These are phyloP conservation scores for Myrmecobius fasciatus DNA, from an alignment of 2,113 vertebrate species.

Conservation along the genomic window DNA sequence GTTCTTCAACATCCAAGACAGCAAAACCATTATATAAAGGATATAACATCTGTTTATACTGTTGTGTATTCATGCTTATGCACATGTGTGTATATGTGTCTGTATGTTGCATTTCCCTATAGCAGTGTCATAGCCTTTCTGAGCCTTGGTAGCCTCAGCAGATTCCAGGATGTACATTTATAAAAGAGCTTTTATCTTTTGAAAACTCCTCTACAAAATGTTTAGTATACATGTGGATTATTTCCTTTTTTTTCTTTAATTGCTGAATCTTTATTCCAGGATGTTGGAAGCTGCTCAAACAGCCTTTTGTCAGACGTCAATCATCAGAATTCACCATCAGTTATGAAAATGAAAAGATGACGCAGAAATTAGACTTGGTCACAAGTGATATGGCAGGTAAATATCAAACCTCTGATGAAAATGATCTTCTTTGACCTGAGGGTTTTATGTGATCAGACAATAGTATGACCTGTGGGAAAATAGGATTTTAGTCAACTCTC, in stretches of 20 bases:
- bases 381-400: slow-evolving; percentile 90
- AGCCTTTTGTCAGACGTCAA: slow-evolving; percentile 88
- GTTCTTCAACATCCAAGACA: background rate
- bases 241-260: background rate
- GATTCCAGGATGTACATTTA: background rate
- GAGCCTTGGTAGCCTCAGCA: background rate
- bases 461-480: background rate
- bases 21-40: background rate
- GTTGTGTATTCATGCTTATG: background rate
- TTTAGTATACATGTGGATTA: background rate
- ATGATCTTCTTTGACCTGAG: background rate
- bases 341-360: slow-evolving; percentile 88
- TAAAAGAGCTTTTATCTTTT: background rate
- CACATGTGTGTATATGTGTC: background rate
- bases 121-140: background rate
- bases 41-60: background rate
- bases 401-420: background rate
- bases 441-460: background rate
- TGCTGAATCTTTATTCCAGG: slow-evolving; percentile 78
- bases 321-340: slow-evolving; percentile 92
- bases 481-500: background rate
- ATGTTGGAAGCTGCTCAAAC: slow-evolving; percentile 92
- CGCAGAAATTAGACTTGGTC: slow-evolving; percentile 89
- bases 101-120: background rate
- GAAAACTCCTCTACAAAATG: background rate